A percentile compares a stretch with the other conserved stretches of the same genome.
Evolutionary conservation across 2,888 invertebrate species (phyloP).

Genomic region (Heliconius ethilla): DNA sequence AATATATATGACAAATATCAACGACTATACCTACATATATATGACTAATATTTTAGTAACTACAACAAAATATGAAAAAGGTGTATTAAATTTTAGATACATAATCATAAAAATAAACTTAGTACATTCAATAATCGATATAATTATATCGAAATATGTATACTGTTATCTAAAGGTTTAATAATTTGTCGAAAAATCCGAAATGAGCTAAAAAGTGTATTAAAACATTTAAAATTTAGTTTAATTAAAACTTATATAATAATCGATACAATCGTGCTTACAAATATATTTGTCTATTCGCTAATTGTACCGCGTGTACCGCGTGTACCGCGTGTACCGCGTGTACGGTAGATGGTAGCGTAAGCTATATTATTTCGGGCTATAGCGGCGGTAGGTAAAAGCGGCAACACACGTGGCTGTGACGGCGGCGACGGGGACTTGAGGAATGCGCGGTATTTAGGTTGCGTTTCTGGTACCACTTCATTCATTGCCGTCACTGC

Average conservation of each 20-base stretch:
- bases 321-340: constrained; percentile 31
- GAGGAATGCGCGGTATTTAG: constrained; percentile 80
- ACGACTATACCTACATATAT: not conserved
- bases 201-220: not conserved
- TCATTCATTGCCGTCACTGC: constrained; percentile 80
- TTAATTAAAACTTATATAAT: not conserved
- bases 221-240: not conserved
- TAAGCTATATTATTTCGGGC: constrained; percentile 49
- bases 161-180: not conserved
- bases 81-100: not conserved
- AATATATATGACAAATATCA: constrained; percentile 29
- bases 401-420: constrained; percentile 68
- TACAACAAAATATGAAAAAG: not conserved
- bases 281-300: constrained; percentile 34
- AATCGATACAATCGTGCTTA: constrained; percentile 12
- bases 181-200: not conserved
- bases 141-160: too few relatives aligned
- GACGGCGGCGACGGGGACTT: constrained; percentile 63
- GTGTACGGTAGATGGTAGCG: constrained; percentile 37
- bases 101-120: not conserved
- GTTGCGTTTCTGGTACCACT: constrained; percentile 80
- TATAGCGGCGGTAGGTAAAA: constrained; percentile 72
- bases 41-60: constrained; percentile 32
- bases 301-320: constrained; percentile 40
- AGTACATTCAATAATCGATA: too few relatives aligned